Evolutionary conservation across 1,140 invertebrate genomes (phyloP).

Genomic region (Campodea augens): DNA sequence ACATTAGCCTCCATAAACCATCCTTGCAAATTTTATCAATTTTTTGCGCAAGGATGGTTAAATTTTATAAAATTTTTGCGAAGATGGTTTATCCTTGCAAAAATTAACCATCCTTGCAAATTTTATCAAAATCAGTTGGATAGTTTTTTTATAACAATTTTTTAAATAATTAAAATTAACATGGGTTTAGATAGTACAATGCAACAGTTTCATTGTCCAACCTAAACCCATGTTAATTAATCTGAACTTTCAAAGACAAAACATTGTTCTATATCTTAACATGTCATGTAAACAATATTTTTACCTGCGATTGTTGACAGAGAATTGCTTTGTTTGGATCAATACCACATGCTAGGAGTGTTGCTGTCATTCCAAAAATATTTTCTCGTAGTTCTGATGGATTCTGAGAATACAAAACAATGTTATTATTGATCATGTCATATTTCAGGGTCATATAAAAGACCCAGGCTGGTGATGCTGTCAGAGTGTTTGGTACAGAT

Average conservation of each 20-base stretch:
- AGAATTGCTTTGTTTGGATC: conserved; percentile 61
- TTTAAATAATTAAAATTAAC: too few species aligned
- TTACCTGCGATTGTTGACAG: conserved; percentile 70
- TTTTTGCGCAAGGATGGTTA: too few species aligned
- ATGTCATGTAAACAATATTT: background rate
- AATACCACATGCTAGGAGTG: conserved; percentile 77
- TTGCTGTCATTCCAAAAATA: conserved; percentile 58
- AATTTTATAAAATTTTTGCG: too few species aligned
- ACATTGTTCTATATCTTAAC: background rate
- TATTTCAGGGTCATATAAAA: background rate
- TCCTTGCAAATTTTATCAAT: too few species aligned
- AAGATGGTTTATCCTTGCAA: too few species aligned
- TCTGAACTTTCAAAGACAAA: conserved; percentile 1
- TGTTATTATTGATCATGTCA: too few species aligned
- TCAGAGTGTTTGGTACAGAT: background rate
- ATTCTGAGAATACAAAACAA: conserved; percentile 31
- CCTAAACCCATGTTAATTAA: background rate
- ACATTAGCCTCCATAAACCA: too few species aligned
- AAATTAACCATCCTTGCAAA: too few species aligned
- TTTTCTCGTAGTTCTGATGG: conserved; percentile 42
- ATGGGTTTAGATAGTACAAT: too few species aligned
- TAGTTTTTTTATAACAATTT: too few species aligned
- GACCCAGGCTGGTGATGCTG: background rate
- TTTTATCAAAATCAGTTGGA: too few species aligned
- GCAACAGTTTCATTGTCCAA: too few species aligned